A percentile compares a stretch with the other conserved stretches of the same genome.
Evolutionary conservation across 2,113 vertebrate species (phyloP).

Genomic region (Thalassarche chlororhynchos): DNA sequence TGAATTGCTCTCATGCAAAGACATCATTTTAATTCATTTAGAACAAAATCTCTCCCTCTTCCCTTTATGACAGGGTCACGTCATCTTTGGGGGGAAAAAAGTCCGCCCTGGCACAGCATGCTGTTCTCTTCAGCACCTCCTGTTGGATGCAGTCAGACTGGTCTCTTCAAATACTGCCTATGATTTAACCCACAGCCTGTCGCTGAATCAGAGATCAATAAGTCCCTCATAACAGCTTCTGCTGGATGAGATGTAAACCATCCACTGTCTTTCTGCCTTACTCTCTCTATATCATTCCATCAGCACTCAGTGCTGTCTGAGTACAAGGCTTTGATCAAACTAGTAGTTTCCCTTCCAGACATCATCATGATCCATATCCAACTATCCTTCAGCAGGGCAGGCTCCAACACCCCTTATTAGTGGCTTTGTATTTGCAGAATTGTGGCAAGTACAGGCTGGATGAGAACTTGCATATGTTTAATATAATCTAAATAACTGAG

Average conservation of each 20-base stretch:
- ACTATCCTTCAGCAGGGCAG: conserved; percentile 58
- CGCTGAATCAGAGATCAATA: conserved; percentile 33
- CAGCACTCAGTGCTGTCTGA: conserved; percentile 26
- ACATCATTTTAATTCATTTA: conserved; percentile 15
- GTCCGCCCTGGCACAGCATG: background rate
- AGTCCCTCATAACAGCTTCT: background rate
- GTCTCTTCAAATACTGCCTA: background rate
- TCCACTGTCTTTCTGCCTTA: background rate
- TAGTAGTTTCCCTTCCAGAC: conserved; percentile 58
- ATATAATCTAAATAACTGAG: conserved; percentile 23
- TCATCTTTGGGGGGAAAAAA: background rate
- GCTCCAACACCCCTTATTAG: conserved; percentile 47
- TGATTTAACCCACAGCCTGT: background rate
- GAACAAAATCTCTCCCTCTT: conserved; percentile 28
- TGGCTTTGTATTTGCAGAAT: conserved; percentile 44
- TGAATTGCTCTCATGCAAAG: conserved; percentile 22
- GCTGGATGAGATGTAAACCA: conserved; percentile 44
- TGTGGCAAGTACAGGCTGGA: conserved; percentile 52
- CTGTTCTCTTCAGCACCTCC: conserved; percentile 1
- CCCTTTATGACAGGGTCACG: background rate
- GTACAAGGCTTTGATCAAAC: conserved; percentile 52
- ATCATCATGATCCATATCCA: conserved; percentile 42
- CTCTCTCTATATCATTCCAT: conserved; percentile 39
- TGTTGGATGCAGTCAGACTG: background rate
- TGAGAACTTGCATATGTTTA: conserved; percentile 24